Conservation (phyloP, 2,888 invertebrate genomes). For the Pedicia rivosa region DNA sequence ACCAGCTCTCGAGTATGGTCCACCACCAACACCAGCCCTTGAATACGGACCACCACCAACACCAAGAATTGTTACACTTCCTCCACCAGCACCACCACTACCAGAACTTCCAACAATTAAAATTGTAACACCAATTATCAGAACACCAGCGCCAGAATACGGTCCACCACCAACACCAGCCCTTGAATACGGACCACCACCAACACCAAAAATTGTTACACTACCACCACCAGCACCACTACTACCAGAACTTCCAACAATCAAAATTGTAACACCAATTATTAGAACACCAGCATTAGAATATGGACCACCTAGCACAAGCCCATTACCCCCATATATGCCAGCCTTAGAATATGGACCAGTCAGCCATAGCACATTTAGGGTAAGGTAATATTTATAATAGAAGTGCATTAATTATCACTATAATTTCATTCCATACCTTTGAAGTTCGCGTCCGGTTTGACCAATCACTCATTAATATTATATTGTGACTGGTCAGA, state of each 20-base stretch:
- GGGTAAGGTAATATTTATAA: too few relatives aligned
- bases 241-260: too few relatives aligned
- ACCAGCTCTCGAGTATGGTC: constrained; percentile 10
- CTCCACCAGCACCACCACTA: constrained; percentile 7
- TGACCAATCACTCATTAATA: too few relatives aligned
- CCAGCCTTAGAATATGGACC: background rate
- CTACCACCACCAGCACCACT: constrained; percentile 8
- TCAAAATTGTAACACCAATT: too few relatives aligned
- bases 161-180: constrained; percentile 1
- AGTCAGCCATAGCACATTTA: too few relatives aligned
- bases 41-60: background rate
- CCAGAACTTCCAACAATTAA: too few relatives aligned
- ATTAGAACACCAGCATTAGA: constrained; percentile 7
- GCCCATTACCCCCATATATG: constrained; percentile 12
- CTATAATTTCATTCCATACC: too few relatives aligned
- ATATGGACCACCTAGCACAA: constrained; percentile 6
- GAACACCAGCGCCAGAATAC: constrained; percentile 9
- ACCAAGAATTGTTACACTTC: constrained; percentile 6
- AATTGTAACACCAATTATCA: background rate
- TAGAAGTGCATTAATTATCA: too few relatives aligned
- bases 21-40: background rate
- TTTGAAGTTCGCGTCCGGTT: too few relatives aligned
- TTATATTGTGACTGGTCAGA: too few relatives aligned
- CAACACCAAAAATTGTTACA: constrained; percentile 3
- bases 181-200: background rate